Evolutionary conservation across 2,888 invertebrate species (phyloP), one percentile per base, ranked within the genome.

Genomic region (Watsonalla binaria): DNA sequence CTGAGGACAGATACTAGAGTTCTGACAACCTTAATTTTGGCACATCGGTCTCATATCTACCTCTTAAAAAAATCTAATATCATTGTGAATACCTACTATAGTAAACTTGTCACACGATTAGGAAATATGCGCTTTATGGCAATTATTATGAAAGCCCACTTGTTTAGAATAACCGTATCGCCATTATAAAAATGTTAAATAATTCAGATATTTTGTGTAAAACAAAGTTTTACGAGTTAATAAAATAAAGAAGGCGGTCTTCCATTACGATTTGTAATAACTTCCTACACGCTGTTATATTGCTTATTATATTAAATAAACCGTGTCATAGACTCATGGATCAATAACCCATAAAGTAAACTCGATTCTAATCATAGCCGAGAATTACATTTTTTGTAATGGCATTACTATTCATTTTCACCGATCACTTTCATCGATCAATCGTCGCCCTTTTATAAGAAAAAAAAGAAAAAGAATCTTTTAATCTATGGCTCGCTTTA

Each of bases 401-500:
- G 39, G 50, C 42, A 50, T 24, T 24, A n/a, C 4, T 42, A 46
- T 48, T 39, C 11, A 14, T 51, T 54, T 61, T 54, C 62, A 63
- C 61, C 57, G 65, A 67, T 65, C 62, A 68, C 68, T 75, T 76
- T 74, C 76, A 72, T 75, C 74, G 73, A 71, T 78, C 76, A 70
- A 62, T 70, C 67, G 67, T 63, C 67, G 69, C 62, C 68, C 74
- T 70, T 75, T 72, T 73, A 74, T 73, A 61, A 61, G 62, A 59
- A 59, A 66, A 63, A 58, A 57, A 57, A 64, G 56, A 57, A 67
- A 63, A 62, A 58, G 55, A 58, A 63, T 60, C 61, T 74, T 76
- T 80, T 81, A 84, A 82, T 82, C 85, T 76, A 70, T 62, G 62
- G 61, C 50, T 66, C 75, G 76, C 76, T 74, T 80, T 78, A 77